Base-by-base conservation (phyloP, 2,888 invertebrate genomes). In the Fragum fragum region DNA sequence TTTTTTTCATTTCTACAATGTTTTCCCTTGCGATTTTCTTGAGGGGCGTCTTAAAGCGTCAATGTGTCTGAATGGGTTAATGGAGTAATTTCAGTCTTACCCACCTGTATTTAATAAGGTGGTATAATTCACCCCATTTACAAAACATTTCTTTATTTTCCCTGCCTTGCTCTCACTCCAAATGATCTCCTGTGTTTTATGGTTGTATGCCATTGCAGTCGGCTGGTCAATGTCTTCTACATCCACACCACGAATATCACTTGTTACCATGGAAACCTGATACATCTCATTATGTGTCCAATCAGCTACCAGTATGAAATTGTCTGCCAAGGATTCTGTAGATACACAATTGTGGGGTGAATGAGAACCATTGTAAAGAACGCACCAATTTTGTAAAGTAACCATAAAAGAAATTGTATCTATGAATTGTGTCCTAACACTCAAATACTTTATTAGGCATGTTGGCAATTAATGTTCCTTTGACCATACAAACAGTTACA, bases 211-310 rank as follows among this genome's bases (percentile, higher is more conserved):
- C 0, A 83, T 32, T 7, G 73, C 79, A 9, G 42, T 39, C 6
- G 83, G 83, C 36, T 76, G 73, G 21, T 71, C 74, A n/a, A 63
- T 57, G 1, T 42, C 76, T 6, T 73, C 29, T 18, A 63, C 66
- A 53, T 83, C 83, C 18, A 83, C n/a, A 16, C 72, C 83, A n/a
- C 61, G 70, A 29, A 76, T 66, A 42, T 79, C 79, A 57, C 61
- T 36, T 18, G 32, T 68, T 32, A 57, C 76, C 47, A 79, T 42
- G 21, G 83, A 79, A 11, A 79, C 71, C 39, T 73, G 73, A 28
- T 79, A 83, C 16, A 83, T 73, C 55, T 83, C 73, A 29, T 83
- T 76, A 29, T 83, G 83, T 18, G 79, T 73, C 83, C 79, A 83
- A 61, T 83, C 83, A 47, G 79, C 66, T 11, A 83, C 83, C 14